These are phyloP conservation scores for Piprites chloris DNA, from an alignment of 2,113 vertebrate genomes.

Conservation along the genomic window DNA sequence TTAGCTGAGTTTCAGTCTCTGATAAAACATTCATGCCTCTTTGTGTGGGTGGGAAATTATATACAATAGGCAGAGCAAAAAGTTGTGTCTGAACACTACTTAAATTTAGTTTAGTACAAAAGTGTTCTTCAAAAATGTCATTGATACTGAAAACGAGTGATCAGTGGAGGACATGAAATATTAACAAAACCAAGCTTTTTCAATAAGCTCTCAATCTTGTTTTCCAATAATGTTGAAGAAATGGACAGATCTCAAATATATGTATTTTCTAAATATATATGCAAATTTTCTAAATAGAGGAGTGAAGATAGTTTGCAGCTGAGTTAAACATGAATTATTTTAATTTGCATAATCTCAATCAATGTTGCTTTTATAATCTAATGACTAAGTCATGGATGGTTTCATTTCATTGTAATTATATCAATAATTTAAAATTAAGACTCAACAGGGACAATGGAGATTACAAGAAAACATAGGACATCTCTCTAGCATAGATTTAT, in stretches of 20 bases:
- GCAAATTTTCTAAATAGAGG: background rate
- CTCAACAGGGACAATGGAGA: background rate
- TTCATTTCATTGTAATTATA: background rate
- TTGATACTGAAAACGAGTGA: background rate
- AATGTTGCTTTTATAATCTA: background rate
- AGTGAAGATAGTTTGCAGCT: background rate
- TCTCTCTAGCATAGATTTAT: background rate
- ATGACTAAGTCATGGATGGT: background rate
- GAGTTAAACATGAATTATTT: background rate
- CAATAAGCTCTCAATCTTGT: background rate
- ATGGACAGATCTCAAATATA: background rate
- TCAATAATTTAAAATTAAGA: background rate
- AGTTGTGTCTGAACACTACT: background rate
- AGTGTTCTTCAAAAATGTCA: background rate
- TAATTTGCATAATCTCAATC: background rate
- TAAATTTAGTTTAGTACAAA: background rate
- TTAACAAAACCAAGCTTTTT: background rate
- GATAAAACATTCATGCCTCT: background rate
- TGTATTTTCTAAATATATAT: background rate
- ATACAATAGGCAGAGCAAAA: background rate
- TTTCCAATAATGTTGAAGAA: background rate
- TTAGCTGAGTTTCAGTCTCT: background rate
- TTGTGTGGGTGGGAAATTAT: background rate
- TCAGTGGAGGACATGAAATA: background rate
- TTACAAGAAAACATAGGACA: background rate